phyloP scores from a whole-genome alignment of 1,140 invertebrate genomes.

The Papilio dardanus region DNA sequence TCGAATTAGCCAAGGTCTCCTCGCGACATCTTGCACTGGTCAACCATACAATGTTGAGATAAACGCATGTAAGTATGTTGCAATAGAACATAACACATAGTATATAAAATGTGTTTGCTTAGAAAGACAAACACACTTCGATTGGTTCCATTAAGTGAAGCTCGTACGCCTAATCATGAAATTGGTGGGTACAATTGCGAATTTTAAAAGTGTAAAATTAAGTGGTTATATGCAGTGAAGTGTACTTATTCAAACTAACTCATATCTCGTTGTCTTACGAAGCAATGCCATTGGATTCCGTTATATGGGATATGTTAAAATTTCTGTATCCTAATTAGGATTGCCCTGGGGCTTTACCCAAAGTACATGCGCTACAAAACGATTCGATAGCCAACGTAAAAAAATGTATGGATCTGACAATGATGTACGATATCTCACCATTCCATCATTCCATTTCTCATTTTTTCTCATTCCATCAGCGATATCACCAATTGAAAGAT shows the following conservation, averaged over 20 bases:
- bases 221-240: neutral
- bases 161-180: conserved; percentile 47
- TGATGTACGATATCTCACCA: too few relatives aligned
- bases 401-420: too few relatives aligned
- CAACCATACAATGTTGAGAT: conserved; percentile 61
- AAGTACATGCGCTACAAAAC: too few relatives aligned
- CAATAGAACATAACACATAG: conserved; percentile 61
- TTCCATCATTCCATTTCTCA: too few relatives aligned
- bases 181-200: conserved; percentile 45
- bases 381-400: too few relatives aligned
- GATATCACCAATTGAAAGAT: too few relatives aligned
- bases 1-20: conserved; percentile 52
- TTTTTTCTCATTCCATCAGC: too few relatives aligned
- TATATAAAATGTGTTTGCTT: conserved; percentile 62
- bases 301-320: neutral
- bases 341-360: too few relatives aligned
- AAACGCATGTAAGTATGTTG: conserved; percentile 58
- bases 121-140: conserved; percentile 50
- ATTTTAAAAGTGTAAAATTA: conserved; percentile 20
- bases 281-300: neutral
- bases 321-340: neutral
- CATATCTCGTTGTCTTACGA: neutral
- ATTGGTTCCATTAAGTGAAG: conserved; percentile 44
- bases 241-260: conserved; percentile 25
- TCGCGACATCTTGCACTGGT: conserved; percentile 52